Evolutionary conservation across 2,888 invertebrate species (phyloP).

Genomic region (Priocnemis perturbator): DNA sequence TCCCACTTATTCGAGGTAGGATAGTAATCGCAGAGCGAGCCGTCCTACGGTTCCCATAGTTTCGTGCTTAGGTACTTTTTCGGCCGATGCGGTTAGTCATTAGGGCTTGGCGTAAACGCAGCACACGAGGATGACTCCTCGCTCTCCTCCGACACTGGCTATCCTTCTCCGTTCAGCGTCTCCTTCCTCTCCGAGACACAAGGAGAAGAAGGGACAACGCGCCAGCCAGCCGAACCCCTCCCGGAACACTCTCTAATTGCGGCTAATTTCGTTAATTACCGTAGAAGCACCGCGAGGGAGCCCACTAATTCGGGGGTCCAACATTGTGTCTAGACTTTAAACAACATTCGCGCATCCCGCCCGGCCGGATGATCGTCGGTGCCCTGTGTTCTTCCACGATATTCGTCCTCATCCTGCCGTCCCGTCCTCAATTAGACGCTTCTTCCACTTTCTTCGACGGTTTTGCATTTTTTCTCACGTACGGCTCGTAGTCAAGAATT

Average conservation of each 20-base stretch:
- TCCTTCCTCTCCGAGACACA: not conserved
- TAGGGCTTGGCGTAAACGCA: conserved; percentile 61
- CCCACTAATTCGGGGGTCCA: conserved; percentile 72
- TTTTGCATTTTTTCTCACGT: not conserved
- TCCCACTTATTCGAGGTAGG: conserved; percentile 1
- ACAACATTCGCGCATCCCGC: conserved; percentile 69
- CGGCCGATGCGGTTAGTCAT: conserved; percentile 60
- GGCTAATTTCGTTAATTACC: conserved; percentile 74
- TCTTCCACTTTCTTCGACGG: conserved; percentile 19
- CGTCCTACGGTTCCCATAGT: conserved; percentile 37
- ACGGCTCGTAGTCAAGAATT: not conserved
- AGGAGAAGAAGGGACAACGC: conserved; percentile 37
- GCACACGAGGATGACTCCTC: conserved; percentile 32
- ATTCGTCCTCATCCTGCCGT: conserved; percentile 50
- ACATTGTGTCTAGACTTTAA: conserved; percentile 74
- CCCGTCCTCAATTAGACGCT: conserved; percentile 34
- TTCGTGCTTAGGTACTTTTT: conserved; percentile 46
- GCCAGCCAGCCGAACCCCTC: conserved; percentile 28
- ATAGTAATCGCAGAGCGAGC: no score
- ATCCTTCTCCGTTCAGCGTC: conserved; percentile 11
- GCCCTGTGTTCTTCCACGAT: conserved; percentile 27
- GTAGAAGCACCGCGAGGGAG: conserved; percentile 59
- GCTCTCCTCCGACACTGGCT: not conserved
- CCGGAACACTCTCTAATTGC: conserved; percentile 69
- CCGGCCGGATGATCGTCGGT: conserved; percentile 33